Evolutionary conservation across 2,888 invertebrate genomes (phyloP).

Genomic region (Tromatobia lineatoria): DNA sequence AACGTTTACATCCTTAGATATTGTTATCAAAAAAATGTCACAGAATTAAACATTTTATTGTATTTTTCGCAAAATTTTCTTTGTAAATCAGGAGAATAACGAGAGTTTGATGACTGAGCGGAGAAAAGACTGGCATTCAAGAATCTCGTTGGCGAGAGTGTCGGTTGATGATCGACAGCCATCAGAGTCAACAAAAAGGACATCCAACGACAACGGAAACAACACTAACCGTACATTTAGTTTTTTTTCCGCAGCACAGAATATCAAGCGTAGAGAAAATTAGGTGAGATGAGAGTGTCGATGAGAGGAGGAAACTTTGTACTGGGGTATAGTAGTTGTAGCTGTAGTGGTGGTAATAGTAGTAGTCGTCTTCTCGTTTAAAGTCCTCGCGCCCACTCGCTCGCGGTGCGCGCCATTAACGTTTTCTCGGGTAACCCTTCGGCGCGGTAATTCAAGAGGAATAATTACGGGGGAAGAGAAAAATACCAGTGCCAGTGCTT

Average conservation of each 20-base stretch:
- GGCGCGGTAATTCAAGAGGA: slow-evolving; percentile 80
- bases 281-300: background rate
- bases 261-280: background rate
- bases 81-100: too few species aligned
- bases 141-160: too few species aligned
- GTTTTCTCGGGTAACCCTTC: slow-evolving; percentile 78
- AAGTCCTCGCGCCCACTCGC: slow-evolving; percentile 62
- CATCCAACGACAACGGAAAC: slow-evolving; percentile 12
- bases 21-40: too few species aligned
- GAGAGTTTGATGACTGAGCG: slow-evolving; percentile 3
- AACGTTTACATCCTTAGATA: too few species aligned
- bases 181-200: slow-evolving; percentile 45
- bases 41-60: too few species aligned
- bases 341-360: slow-evolving; percentile 33
- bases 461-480: slow-evolving; percentile 79
- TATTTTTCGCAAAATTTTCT: too few species aligned
- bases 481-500: slow-evolving; percentile 67
- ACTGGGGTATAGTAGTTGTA: slow-evolving; percentile 48
- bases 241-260: background rate
- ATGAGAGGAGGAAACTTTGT: slow-evolving; percentile 10
- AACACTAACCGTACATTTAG: slow-evolving; percentile 7
- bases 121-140: slow-evolving; percentile 1
- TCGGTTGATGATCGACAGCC: slow-evolving; percentile 57
- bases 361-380: slow-evolving; percentile 59
- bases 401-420: slow-evolving; percentile 73